Percentiles rank a stretch among this genome's conserved stretches.
Evolutionary conservation across 1,140 invertebrate species (phyloP).

Genomic region (Lasioglossum albipes): DNA sequence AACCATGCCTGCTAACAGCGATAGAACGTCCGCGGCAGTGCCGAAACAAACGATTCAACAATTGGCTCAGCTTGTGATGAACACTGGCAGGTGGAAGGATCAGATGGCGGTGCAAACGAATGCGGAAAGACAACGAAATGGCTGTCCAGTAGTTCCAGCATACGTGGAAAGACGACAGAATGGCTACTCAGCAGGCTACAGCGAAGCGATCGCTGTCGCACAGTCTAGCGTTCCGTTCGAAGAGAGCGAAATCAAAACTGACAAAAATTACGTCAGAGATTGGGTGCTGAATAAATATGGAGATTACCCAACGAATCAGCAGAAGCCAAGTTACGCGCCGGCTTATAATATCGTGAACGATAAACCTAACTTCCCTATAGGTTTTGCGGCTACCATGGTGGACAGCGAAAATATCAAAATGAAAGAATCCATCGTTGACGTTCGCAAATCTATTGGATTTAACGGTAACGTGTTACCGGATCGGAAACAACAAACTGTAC

Average conservation of each 20-base stretch:
- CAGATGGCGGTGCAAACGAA: constrained; percentile 1
- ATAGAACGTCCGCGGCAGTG: constrained; percentile 27
- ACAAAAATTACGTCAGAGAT: constrained; percentile 1
- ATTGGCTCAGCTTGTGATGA: constrained; percentile 75
- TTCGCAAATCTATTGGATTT: constrained; percentile 62
- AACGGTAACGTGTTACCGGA: constrained; percentile 27
- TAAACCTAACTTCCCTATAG: constrained; percentile 59
- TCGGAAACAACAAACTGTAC: constrained; percentile 54
- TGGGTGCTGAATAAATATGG: constrained; percentile 20
- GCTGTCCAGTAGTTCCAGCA: background rate
- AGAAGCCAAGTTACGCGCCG: background rate
- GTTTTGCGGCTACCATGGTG: constrained; percentile 62
- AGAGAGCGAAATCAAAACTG: background rate
- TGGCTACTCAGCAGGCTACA: background rate
- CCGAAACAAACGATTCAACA: constrained; percentile 74
- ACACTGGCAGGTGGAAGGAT: constrained; percentile 75
- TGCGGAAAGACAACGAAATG: constrained; percentile 7
- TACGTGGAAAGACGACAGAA: background rate
- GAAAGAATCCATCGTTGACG: constrained; percentile 15
- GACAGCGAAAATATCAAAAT: background rate
- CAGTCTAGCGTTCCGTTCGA: background rate
- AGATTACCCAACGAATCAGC: background rate
- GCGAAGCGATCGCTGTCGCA: background rate
- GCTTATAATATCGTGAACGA: constrained; percentile 12
- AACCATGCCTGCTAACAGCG: constrained; percentile 10